Conservation (phyloP, 1,140 invertebrate genomes). For the Drosophila repletoides region DNA sequence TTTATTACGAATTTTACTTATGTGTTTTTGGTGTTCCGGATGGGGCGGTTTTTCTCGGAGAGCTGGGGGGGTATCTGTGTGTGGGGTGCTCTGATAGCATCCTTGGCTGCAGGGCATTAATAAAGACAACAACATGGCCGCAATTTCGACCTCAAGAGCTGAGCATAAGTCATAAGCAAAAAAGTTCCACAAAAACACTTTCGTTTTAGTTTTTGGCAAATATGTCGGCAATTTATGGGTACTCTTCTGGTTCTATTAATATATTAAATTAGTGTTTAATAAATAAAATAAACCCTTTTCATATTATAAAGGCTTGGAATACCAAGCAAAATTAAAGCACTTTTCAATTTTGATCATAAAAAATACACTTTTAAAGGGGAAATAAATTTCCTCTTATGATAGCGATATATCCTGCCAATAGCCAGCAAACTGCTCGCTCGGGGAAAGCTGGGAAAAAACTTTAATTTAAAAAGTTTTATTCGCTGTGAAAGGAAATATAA, state of each 20-base stretch:
- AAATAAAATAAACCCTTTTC: too few species aligned
- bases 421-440: too few species aligned
- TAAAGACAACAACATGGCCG: slow-evolving; percentile 61
- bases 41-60: slow-evolving; percentile 3
- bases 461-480: slow-evolving; percentile 75
- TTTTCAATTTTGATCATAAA: too few species aligned
- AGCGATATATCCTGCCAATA: too few species aligned
- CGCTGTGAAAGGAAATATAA: slow-evolving; percentile 30
- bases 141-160: slow-evolving; percentile 21
- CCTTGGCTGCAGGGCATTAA: slow-evolving; percentile 66
- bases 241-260: not conserved
- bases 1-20: slow-evolving; percentile 80
- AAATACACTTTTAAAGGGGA: too few species aligned
- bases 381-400: too few species aligned
- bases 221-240: slow-evolving; percentile 7
- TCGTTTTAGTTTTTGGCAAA: slow-evolving; percentile 7
- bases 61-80: not conserved
- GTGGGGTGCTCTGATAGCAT: not conserved
- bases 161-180: slow-evolving; percentile 27
- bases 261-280: not conserved
- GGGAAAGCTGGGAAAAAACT: too few species aligned
- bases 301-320: too few species aligned
- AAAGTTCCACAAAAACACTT: slow-evolving; percentile 20
- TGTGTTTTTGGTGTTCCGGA: slow-evolving; percentile 74
- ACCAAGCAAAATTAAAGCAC: too few species aligned